A percentile compares a stretch with the other conserved stretches of the same genome.
These are phyloP conservation scores for Triplophysa rosa DNA, from an alignment of 2,113 vertebrate genomes.

Conservation along the genomic window DNA sequence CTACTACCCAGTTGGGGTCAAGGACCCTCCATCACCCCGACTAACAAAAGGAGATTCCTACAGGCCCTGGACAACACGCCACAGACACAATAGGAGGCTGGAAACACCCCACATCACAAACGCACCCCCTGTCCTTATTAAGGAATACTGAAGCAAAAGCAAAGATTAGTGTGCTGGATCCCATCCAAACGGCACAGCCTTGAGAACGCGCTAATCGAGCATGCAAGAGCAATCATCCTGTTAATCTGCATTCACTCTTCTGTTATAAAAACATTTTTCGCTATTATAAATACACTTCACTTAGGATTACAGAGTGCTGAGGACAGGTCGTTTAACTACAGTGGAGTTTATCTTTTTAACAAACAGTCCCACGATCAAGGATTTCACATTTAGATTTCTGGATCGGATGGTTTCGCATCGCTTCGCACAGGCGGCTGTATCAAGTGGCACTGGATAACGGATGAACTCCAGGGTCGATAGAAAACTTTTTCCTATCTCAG, in stretches of 20 bases:
- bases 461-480: too few relatives aligned
- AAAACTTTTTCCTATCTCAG: too few relatives aligned
- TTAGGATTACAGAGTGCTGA: conserved; percentile 46
- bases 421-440: background rate
- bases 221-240: conserved; percentile 49
- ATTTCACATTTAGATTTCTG: background rate
- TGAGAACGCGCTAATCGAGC: conserved; percentile 60
- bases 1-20: conserved; percentile 61
- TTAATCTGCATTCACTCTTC: conserved; percentile 52
- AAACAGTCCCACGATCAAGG: background rate
- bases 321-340: conserved; percentile 36
- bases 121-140: conserved; percentile 39
- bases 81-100: conserved; percentile 36
- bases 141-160: conserved; percentile 10
- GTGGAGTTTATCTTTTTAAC: background rate
- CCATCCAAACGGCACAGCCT: conserved; percentile 51
- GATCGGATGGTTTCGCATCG: background rate
- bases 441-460: too few relatives aligned
- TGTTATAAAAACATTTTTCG: conserved; percentile 48
- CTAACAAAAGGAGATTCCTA: conserved; percentile 58
- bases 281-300: conserved; percentile 32
- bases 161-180: conserved; percentile 53
- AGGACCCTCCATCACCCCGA: conserved; percentile 66
- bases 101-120: conserved; percentile 17
- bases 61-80: conserved; percentile 47